These are phyloP conservation scores for Excalfactoria chinensis DNA, from an alignment of 2,113 vertebrate genomes.

Conservation along the genomic window DNA sequence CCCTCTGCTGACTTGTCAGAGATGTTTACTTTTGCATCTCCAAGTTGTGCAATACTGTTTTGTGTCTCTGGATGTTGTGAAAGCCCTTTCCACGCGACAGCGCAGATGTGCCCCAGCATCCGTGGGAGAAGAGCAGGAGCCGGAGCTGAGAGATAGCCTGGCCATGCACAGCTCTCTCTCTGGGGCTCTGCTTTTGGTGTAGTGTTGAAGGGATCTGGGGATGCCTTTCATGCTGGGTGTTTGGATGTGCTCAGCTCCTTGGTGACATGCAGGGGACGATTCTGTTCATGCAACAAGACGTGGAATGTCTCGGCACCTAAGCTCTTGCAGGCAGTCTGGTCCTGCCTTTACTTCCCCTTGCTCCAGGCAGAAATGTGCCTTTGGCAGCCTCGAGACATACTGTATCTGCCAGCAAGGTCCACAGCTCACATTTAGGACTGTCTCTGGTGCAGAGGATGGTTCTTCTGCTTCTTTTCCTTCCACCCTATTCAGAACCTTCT, in stretches of 20 bases:
- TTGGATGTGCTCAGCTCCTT: background rate
- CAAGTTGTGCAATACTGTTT: constrained; percentile 19
- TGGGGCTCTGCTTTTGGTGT: background rate
- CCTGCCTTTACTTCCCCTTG: background rate
- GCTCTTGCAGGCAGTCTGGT: background rate
- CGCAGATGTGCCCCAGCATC: fast-evolving
- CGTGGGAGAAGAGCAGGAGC: background rate
- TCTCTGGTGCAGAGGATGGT: background rate
- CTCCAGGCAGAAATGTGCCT: background rate
- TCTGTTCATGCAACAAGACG: background rate
- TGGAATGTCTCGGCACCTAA: background rate
- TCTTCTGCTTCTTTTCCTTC: background rate
- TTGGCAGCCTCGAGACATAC: fast-evolving
- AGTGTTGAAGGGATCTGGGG: background rate
- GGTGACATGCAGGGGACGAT: background rate
- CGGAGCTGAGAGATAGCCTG: background rate
- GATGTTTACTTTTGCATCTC: constrained; percentile 24
- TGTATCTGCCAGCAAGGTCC: background rate
- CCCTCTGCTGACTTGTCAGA: constrained; percentile 12
- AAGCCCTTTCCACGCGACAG: background rate
- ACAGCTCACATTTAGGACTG: background rate
- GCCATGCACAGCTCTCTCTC: fast-evolving
- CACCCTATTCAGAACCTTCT: background rate
- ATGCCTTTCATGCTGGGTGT: background rate
- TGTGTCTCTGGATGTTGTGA: constrained; percentile 10